Percentiles rank a stretch among this genome's conserved stretches.
phyloP scores from a whole-genome alignment of 2,797 vertebrate genomes.

The Hylomyscus alleni region DNA sequence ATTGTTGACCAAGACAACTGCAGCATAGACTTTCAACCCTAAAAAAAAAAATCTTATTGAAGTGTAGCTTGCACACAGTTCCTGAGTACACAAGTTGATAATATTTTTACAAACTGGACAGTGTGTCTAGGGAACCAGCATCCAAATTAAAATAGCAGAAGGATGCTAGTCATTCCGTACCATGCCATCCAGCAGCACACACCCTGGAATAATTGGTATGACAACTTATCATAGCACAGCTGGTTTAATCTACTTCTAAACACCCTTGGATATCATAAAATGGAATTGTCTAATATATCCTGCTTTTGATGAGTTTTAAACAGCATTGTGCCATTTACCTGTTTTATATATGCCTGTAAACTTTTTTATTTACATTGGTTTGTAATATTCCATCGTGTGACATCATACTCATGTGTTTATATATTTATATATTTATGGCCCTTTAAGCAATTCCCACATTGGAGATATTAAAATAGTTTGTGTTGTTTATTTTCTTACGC shows the following conservation, averaged over 20 bases:
- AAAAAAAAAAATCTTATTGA: conserved; percentile 31
- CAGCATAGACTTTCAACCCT: conserved; percentile 67
- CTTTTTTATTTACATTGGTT: background rate
- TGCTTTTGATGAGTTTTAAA: background rate
- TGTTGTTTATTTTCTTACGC: too few relatives aligned
- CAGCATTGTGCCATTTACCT: background rate
- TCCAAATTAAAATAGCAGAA: background rate
- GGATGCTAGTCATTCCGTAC: background rate
- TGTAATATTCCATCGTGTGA: background rate
- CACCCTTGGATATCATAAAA: conserved; percentile 42
- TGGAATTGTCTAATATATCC: background rate
- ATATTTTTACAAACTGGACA: conserved; percentile 65
- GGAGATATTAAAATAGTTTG: background rate
- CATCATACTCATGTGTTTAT: background rate
- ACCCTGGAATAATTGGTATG: background rate
- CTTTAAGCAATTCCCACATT: conserved; percentile 14
- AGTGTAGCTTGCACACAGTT: conserved; percentile 50
- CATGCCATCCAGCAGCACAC: background rate
- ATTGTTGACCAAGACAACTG: conserved; percentile 71
- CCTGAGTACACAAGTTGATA: background rate
- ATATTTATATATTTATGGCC: background rate
- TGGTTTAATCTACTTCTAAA: conserved; percentile 45
- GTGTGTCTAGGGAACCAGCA: background rate
- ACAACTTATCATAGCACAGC: background rate
- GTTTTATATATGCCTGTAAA: background rate